Conservation (phyloP, 2,113 vertebrate genomes). For the Myiozetetes cayanensis region DNA sequence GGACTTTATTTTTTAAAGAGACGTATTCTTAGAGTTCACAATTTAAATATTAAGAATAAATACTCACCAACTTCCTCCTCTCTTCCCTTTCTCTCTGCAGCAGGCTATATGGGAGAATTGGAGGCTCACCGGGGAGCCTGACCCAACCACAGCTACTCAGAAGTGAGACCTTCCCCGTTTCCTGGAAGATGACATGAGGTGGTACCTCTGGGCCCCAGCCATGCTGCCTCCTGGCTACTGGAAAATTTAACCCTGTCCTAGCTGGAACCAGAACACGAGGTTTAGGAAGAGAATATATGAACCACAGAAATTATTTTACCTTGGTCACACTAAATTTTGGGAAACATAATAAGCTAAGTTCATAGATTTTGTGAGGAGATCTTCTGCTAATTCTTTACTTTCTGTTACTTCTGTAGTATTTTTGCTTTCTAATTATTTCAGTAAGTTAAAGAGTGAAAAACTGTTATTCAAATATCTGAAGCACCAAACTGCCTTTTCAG, state of each 20-base stretch:
- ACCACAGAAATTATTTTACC: background rate
- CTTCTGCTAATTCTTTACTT: background rate
- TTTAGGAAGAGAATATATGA: background rate
- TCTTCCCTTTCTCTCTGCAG: too few relatives aligned
- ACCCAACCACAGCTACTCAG: accelerated
- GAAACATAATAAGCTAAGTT: background rate
- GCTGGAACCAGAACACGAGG: background rate
- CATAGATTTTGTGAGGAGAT: background rate
- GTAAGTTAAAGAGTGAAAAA: background rate
- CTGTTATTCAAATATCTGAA: background rate
- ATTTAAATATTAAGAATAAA: background rate
- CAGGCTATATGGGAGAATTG: background rate
- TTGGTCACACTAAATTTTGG: background rate
- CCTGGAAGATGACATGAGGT: background rate
- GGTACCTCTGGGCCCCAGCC: too few relatives aligned
- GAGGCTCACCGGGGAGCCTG: accelerated
- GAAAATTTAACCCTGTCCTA: background rate
- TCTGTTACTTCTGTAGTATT: background rate
- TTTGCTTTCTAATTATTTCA: background rate
- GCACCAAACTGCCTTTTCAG: background rate
- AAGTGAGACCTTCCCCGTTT: background rate
- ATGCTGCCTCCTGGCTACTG: accelerated
- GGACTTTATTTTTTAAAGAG: background rate
- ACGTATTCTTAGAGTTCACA: background rate
- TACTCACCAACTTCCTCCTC: too few relatives aligned